Evolutionary conservation across 2,888 invertebrate genomes (phyloP), one percentile per base, ranked within the genome.

Genomic region (Anoncus sp.): DNA sequence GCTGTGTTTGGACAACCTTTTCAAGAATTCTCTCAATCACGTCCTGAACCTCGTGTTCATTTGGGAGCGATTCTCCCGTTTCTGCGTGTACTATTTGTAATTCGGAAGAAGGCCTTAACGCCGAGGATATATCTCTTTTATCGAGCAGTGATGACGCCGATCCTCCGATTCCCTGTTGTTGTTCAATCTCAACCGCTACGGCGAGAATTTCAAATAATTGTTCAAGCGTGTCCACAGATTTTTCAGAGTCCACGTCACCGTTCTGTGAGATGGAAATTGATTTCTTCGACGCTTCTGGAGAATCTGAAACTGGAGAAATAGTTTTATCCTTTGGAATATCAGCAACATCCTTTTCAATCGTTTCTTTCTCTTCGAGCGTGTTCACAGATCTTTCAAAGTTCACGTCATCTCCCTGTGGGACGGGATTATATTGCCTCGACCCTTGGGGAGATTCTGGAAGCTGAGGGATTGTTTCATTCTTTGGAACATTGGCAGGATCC

Each of bases 11-110:
- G 31, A 24, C n/a, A 14, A 35, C 5, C 3, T 14, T n/a, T 18
- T 67, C 69, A 3, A 57, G 27, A n/a, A 31, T 22, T 27, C 43
- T 14, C 60, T 59, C 51, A 31, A 27, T 43, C 10, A 16, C 43
- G 7, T 70, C 63, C n/a, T 22, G 31, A 16, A 31, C 10, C 31
- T 31, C 31, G n/a, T 43, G 16, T 43, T 27, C 14, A 24, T 9
- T 51, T 45, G 10, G 7, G 12, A 31, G 43, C 16, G 12, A 3
- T 22, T 45, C 18, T 18, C 47, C 57, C 12, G 22, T 12, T 5
- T 47, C 14, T 16, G 43, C n/a, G 2, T 53, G 31, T 24, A n/a
- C n/a, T n/a, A 31, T 18, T 27, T 51, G 43, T 7, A 16, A 1
- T 60, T 60, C 60, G n/a, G 49, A 24, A n/a, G 59, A 40, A 27